A percentile compares a stretch with the other conserved stretches of the same genome.
Conservation (phyloP, 1,140 invertebrate genomes). For the Wiebesia pumilae region DNA sequence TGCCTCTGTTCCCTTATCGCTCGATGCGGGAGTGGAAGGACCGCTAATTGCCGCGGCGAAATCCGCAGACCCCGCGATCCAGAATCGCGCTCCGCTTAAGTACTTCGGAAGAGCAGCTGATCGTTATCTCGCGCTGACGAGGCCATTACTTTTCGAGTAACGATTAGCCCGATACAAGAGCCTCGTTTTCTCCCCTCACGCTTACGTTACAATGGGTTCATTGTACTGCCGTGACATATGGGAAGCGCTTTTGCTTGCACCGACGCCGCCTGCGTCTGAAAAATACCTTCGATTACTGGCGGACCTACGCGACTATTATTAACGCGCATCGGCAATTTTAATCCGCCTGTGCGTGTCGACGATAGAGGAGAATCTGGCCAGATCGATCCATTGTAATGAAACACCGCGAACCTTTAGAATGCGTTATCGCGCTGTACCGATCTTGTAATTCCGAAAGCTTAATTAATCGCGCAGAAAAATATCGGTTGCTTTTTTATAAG, state of each 20-base stretch:
- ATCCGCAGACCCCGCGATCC: neutral
- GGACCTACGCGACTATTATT: neutral
- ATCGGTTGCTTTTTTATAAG: neutral
- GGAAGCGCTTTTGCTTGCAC: neutral
- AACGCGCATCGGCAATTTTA: neutral
- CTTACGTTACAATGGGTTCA: neutral
- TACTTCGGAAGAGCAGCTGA: neutral
- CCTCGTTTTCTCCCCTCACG: neutral
- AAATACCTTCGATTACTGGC: neutral
- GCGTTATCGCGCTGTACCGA: neutral
- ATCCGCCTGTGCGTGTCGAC: neutral
- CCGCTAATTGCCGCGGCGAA: neutral
- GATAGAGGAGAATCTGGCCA: neutral
- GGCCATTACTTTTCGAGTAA: constrained; percentile 9
- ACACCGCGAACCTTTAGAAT: neutral
- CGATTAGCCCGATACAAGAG: neutral
- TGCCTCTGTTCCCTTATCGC: too few species aligned
- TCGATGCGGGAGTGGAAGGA: neutral
- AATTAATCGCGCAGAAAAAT: neutral
- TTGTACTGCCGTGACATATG: neutral
- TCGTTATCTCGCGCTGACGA: neutral
- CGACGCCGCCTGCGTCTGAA: neutral
- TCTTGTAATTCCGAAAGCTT: neutral
- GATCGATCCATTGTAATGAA: constrained; percentile 16
- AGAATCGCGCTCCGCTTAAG: neutral